phyloP scores from a whole-genome alignment of 2,797 vertebrate species.

The Diceros bicornis region DNA sequence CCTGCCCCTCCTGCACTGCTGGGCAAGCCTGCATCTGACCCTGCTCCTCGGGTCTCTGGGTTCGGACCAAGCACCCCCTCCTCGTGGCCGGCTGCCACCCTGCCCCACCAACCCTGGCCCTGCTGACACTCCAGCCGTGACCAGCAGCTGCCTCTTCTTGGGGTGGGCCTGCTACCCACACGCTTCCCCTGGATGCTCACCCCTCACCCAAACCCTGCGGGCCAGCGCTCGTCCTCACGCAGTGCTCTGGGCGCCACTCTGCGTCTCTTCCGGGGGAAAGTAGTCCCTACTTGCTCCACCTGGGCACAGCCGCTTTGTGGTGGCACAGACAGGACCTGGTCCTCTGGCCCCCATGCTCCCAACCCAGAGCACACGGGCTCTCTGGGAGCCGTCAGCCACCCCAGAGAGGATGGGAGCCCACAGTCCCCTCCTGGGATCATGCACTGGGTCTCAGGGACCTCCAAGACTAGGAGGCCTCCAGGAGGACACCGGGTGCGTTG shows the following conservation, averaged over 20 bases:
- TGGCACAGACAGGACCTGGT: background rate
- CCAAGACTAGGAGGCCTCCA: background rate
- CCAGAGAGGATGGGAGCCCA: background rate
- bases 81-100: no score
- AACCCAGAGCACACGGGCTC: background rate
- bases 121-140: no score
- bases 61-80: no score
- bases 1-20: background rate
- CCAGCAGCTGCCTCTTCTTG: no score
- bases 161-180: background rate
- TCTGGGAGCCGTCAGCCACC: background rate
- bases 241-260: fast-evolving
- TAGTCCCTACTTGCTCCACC: fast-evolving
- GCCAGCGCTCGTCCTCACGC: background rate
- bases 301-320: background rate
- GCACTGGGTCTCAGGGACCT: background rate
- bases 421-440: background rate
- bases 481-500: fast-evolving
- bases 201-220: no score
- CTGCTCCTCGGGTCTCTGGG: background rate
- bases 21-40: background rate
- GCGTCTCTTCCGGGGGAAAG: background rate
- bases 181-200: background rate
- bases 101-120: no score
- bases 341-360: background rate